phyloP scores from a whole-genome alignment of 2,113 vertebrate species.

The Xenopus laevis region DNA sequence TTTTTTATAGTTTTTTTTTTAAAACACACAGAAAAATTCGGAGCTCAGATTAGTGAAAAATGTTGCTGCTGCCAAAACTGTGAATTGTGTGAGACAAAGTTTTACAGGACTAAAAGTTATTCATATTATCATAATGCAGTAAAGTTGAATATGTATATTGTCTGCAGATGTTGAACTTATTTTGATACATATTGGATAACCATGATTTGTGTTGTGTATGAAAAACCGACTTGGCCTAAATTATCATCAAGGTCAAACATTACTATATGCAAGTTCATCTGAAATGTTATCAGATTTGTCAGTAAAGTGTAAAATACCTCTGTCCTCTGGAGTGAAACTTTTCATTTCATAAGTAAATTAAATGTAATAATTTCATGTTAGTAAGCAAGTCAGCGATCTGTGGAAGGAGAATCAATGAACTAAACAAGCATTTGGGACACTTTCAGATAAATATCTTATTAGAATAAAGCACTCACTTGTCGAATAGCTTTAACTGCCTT shows the following conservation, averaged over 20 bases:
- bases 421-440: conserved; percentile 29
- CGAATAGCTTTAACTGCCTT: conserved; percentile 16
- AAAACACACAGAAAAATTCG: too few species aligned
- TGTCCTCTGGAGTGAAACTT: conserved; percentile 47
- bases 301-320: conserved; percentile 54
- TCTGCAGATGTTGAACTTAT: too few species aligned
- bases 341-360: conserved; percentile 55
- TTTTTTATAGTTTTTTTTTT: too few species aligned
- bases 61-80: too few species aligned
- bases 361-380: too few species aligned
- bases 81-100: too few species aligned
- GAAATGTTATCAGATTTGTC: conserved; percentile 49
- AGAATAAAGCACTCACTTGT: conserved; percentile 23
- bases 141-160: too few species aligned
- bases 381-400: conserved; percentile 47
- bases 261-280: conserved; percentile 39
- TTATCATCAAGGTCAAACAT: conserved; percentile 47
- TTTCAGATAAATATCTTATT: conserved; percentile 30
- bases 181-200: conserved; percentile 29
- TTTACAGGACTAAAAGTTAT: too few species aligned
- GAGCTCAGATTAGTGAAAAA: too few species aligned
- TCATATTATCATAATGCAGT: too few species aligned
- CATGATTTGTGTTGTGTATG: not conserved
- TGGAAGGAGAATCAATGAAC: conserved; percentile 50
- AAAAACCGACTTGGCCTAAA: conserved; percentile 6